These are phyloP conservation scores for Acanthiza pusilla DNA, from an alignment of 2,797 vertebrate species.

Conservation along the genomic window DNA sequence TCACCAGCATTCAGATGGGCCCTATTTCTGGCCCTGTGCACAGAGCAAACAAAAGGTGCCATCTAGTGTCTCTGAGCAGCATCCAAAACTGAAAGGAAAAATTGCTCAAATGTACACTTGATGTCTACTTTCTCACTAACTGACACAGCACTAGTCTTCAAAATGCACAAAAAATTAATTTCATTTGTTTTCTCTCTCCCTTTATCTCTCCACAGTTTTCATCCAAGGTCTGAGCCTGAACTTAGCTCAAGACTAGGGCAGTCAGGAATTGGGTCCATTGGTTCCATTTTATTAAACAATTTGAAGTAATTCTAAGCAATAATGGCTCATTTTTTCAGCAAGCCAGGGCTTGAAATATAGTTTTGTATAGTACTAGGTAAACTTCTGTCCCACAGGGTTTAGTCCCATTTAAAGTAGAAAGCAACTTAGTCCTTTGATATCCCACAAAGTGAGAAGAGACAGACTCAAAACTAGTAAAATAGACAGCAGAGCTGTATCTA, in stretches of 20 bases:
- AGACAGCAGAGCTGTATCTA: background rate
- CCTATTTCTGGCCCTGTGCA: constrained; percentile 57
- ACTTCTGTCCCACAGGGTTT: background rate
- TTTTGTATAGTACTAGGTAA: background rate
- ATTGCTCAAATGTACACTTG: background rate
- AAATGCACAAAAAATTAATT: background rate
- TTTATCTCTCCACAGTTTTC: background rate
- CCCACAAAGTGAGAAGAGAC: background rate
- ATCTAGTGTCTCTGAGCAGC: constrained; percentile 58
- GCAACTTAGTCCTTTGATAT: background rate
- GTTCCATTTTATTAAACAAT: background rate
- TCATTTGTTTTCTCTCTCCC: background rate
- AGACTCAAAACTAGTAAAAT: background rate
- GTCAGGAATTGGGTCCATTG: background rate
- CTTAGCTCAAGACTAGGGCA: background rate
- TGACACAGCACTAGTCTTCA: background rate
- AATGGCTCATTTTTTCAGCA: background rate
- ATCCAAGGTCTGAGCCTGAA: background rate
- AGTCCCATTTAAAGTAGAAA: background rate
- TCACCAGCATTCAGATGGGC: constrained; percentile 31
- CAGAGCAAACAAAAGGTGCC: constrained; percentile 59
- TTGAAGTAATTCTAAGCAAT: background rate
- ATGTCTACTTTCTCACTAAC: background rate
- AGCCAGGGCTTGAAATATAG: background rate
- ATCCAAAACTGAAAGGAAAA: background rate